Evolutionary conservation across 1,140 invertebrate genomes (phyloP).

Genomic region (Drosophila kepulauana): DNA sequence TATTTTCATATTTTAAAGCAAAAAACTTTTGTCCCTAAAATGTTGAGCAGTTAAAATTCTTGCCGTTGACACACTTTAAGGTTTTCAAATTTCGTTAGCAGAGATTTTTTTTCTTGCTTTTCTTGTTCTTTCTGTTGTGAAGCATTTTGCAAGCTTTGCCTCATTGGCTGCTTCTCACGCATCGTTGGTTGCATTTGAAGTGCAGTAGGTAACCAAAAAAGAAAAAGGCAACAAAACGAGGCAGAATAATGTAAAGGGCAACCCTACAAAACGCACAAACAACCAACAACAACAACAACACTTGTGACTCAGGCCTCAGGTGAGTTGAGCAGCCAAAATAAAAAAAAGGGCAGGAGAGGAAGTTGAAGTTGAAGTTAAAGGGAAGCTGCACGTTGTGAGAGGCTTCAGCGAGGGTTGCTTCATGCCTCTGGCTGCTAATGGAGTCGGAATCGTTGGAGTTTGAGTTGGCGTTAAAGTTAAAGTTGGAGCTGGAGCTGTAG

Average conservation of each 20-base stretch:
- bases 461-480: conserved; percentile 33
- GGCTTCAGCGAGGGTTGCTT: conserved; percentile 40
- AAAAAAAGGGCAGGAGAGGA: too few relatives aligned
- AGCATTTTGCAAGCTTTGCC: conserved; percentile 19
- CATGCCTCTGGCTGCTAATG: conserved; percentile 42
- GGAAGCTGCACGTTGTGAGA: conserved; percentile 1
- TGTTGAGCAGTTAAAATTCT: not conserved
- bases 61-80: conserved; percentile 27
- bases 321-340: conserved; percentile 18
- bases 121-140: too few relatives aligned
- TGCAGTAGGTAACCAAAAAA: conserved; percentile 70
- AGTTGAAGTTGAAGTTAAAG: not conserved
- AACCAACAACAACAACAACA: conserved; percentile 19
- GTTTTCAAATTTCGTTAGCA: not conserved
- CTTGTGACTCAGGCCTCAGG: conserved; percentile 23
- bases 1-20: too few relatives aligned
- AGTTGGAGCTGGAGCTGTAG: conserved; percentile 12
- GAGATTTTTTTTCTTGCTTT: not conserved
- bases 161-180: conserved; percentile 45
- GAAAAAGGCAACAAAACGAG: conserved; percentile 20
- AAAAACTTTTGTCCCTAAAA: too few relatives aligned
- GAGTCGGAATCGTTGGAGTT: conserved; percentile 39
- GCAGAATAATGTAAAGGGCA: conserved; percentile 25
- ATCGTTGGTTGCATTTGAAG: conserved; percentile 73
- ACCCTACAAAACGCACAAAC: conserved; percentile 32